phyloP scores from a whole-genome alignment of 2,797 vertebrate species.

The Danio aesculapii region DNA sequence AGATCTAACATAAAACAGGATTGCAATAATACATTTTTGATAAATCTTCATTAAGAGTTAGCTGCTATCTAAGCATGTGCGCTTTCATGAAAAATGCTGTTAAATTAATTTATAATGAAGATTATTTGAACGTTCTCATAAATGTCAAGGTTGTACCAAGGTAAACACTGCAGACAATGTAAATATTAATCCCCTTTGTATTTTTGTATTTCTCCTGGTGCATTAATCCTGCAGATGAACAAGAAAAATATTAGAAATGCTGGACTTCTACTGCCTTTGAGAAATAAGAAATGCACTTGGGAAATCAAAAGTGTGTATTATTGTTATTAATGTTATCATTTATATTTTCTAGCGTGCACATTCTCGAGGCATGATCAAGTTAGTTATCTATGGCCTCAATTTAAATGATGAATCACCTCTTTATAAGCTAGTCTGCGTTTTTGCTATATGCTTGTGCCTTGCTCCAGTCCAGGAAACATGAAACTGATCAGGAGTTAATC shows the following conservation, averaged over 20 bases:
- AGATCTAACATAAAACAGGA: not conserved
- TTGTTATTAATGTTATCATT: constrained; percentile 39
- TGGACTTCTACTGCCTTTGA: constrained; percentile 13
- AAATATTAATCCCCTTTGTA: not conserved
- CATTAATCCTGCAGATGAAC: constrained; percentile 5
- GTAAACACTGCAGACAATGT: not conserved
- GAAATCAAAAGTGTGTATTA: constrained; percentile 23
- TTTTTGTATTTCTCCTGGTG: not conserved
- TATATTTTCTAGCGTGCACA: constrained; percentile 20
- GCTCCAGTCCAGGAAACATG: constrained; percentile 1
- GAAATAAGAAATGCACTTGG: constrained; percentile 1
- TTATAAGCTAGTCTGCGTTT: constrained; percentile 18
- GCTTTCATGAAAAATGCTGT: not conserved
- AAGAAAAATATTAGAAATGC: constrained; percentile 6
- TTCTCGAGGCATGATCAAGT: constrained; percentile 20
- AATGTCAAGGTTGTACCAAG: constrained; percentile 21
- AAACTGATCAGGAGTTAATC: not conserved
- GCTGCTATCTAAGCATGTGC: not conserved
- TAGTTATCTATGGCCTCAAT: constrained; percentile 21
- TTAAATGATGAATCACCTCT: constrained; percentile 42
- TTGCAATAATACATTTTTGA: not conserved
- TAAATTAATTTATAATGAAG: constrained; percentile 8
- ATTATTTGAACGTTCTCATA: not conserved
- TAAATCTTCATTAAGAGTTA: not conserved
- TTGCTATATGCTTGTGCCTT: not conserved